A percentile compares a stretch with the other conserved stretches of the same genome.
These are phyloP conservation scores for Calliphora vomitoria DNA, from an alignment of 2,888 invertebrate species.

Conservation along the genomic window DNA sequence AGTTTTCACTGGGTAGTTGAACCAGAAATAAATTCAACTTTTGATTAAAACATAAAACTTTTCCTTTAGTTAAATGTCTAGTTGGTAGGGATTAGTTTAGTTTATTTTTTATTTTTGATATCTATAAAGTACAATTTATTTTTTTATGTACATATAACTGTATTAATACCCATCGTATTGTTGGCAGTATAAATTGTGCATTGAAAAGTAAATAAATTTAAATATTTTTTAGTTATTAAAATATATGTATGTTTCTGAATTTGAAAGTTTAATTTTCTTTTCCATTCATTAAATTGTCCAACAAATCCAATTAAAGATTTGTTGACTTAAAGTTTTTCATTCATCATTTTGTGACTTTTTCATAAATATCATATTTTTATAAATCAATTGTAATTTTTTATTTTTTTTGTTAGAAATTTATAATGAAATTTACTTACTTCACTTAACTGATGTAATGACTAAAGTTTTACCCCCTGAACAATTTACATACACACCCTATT, in stretches of 20 bases:
- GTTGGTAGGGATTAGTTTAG: no score
- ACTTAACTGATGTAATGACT: slow-evolving; percentile 54
- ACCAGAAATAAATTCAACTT: no score
- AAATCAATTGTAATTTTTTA: slow-evolving; percentile 13
- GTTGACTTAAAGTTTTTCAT: slow-evolving; percentile 16
- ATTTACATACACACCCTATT: background rate
- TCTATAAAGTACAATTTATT: no score
- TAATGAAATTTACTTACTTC: slow-evolving; percentile 47
- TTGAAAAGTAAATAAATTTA: background rate
- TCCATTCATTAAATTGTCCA: slow-evolving; percentile 28
- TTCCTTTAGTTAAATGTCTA: no score
- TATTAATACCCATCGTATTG: background rate
- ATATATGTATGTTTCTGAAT: background rate
- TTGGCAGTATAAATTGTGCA: background rate
- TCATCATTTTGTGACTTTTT: slow-evolving; percentile 27
- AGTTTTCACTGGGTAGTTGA: no score
- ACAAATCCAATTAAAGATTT: slow-evolving; percentile 50
- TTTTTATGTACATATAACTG: no score
- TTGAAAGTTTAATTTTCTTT: background rate
- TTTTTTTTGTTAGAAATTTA: slow-evolving; percentile 7
- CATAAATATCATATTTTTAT: slow-evolving; percentile 15
- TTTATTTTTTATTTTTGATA: no score
- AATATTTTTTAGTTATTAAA: background rate
- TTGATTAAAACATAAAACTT: no score
- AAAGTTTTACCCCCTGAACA: slow-evolving; percentile 43